Evolutionary conservation across 2,113 vertebrate species (phyloP).

Genomic region (Silurus glanis): DNA sequence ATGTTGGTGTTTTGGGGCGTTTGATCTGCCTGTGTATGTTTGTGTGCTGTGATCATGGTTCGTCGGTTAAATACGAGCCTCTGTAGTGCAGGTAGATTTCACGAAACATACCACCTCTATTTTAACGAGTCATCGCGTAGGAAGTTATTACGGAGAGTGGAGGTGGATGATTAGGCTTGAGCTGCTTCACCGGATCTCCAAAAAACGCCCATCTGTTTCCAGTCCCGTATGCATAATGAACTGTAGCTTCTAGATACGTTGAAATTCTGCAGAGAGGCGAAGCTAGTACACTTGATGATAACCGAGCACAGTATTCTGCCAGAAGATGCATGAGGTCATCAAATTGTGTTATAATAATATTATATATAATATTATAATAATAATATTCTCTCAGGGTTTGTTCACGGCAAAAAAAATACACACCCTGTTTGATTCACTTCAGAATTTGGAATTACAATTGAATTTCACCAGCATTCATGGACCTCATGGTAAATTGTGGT

Average conservation of each 20-base stretch:
- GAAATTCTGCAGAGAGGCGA: background rate
- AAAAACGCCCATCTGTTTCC: background rate
- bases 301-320: background rate
- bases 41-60: background rate
- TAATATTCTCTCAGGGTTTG: background rate
- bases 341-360: background rate
- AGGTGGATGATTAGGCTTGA: background rate
- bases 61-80: background rate
- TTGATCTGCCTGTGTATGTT: background rate
- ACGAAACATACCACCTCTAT: background rate
- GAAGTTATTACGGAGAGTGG: background rate
- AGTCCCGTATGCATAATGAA: background rate
- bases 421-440: background rate
- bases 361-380: too few species aligned
- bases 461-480: background rate
- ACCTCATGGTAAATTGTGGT: background rate
- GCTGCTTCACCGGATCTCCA: background rate
- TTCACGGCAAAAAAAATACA: background rate
- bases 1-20: background rate
- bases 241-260: slow-evolving; percentile 4
- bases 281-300: slow-evolving; percentile 16
- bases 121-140: background rate
- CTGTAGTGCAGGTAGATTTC: background rate
- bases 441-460: background rate
- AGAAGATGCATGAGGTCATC: too few species aligned